A percentile compares a stretch with the other conserved stretches of the same genome.
phyloP scores from a whole-genome alignment of 2,797 vertebrate species.

The Buceros bicornis region DNA sequence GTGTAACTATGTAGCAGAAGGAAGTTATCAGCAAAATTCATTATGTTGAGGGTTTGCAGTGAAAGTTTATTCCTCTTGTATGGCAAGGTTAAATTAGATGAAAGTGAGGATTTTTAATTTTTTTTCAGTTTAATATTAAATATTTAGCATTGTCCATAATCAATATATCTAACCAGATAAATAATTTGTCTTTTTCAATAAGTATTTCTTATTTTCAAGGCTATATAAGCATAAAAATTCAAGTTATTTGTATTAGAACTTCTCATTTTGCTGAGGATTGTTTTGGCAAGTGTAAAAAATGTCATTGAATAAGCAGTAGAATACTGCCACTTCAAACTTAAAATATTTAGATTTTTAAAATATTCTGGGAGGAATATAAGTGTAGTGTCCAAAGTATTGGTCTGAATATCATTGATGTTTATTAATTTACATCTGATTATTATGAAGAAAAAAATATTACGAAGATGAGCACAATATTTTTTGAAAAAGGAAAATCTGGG shows the following conservation, averaged over 20 bases:
- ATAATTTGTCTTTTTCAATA: not conserved
- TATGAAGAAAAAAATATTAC: not conserved
- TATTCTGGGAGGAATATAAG: not conserved
- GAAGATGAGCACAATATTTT: not conserved
- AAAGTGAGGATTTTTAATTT: not conserved
- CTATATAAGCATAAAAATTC: not conserved
- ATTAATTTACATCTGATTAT: not conserved
- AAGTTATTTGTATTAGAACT: not conserved
- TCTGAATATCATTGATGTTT: not conserved
- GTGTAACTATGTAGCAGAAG: rapidly evolving
- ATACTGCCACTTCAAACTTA: not conserved
- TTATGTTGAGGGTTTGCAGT: not conserved
- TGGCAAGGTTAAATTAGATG: not conserved
- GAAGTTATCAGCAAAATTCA: not conserved
- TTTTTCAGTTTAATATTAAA: not conserved
- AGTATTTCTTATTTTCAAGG: not conserved
- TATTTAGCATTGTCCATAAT: not conserved
- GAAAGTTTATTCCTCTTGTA: not conserved
- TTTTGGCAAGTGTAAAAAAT: not conserved
- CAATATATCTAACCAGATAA: not conserved
- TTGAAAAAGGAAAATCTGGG: not conserved
- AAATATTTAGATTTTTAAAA: not conserved
- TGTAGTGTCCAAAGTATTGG: not conserved
- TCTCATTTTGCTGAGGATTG: not conserved
- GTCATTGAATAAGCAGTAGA: not conserved